Percentiles rank a stretch among this genome's conserved stretches.
Evolutionary conservation across 2,113 vertebrate genomes (phyloP).

Genomic region (Oncorhynchus gorbuscha): DNA sequence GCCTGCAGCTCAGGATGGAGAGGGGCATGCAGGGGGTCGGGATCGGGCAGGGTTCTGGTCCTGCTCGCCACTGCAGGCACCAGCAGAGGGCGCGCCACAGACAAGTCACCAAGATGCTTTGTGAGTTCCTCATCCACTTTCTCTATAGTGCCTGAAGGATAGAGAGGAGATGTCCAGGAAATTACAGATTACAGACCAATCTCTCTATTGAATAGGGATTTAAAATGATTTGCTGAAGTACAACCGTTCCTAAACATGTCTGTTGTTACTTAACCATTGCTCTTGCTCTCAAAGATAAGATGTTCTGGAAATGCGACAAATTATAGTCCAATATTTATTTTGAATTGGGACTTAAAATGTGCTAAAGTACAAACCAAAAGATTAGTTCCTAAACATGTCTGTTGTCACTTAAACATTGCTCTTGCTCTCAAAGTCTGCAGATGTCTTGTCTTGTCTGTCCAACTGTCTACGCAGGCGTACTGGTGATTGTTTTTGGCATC

Average conservation of each 20-base stretch:
- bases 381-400: no score
- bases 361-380: no score
- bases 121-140: conserved; percentile 45
- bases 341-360: no score
- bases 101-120: conserved; percentile 78
- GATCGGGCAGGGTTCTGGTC: conserved; percentile 20
- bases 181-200: neutral
- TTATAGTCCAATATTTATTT: no score
- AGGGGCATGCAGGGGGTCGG: conserved; percentile 5
- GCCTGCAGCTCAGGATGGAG: conserved; percentile 57
- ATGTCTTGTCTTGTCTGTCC: neutral
- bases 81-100: conserved; percentile 62
- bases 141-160: neutral
- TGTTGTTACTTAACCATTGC: no score
- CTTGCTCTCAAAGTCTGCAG: no score
- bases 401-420: no score
- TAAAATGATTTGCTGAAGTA: no score
- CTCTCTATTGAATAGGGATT: no score
- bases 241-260: no score
- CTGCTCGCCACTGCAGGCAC: conserved; percentile 27
- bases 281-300: no score
- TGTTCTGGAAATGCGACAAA: no score
- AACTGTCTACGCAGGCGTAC: conserved; percentile 70
- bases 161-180: neutral
- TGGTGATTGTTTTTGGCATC: conserved; percentile 86